Base-by-base conservation (phyloP, 2,888 invertebrate genomes). In the Monopis laevigella region DNA sequence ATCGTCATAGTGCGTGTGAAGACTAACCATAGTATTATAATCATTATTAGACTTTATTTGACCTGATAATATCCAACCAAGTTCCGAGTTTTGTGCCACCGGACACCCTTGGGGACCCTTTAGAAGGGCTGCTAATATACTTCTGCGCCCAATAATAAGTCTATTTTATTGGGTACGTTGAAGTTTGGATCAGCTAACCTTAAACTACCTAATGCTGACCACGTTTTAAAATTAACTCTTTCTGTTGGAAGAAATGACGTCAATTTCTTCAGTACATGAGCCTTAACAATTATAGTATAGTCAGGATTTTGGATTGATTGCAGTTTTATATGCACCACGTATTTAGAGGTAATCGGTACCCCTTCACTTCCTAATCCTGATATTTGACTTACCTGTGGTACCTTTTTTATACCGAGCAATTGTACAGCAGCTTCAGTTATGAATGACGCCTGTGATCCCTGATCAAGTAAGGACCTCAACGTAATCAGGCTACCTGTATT, bases 241-340 rank as follows among this genome's bases (percentile, higher is more conserved):
- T 39, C 43, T 30, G 29, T 27, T 5, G 48, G 48, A 5, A 46
- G 39, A 34, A 42, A 44, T 3, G 45, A 29, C 18, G 46, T 48
- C 2, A 48, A n/a, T n/a, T n/a, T n/a, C n/a, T n/a, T n/a, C 7
- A 48, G 28, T 1, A 46, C 46, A 32, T 46, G 39, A 19, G 48
- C 48, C 39, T 44, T 47, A 12, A 48, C 45, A 13, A 29, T 36
- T 17, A 49, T 17, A 10, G 28, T 17, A 29, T 43, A 41, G 8
- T 40, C 13, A 7, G 48, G 39, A 41, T 46, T 30, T 27, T 40
- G 43, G 17, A 43, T 39, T 38, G 46, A 48, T 26, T 41, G 40
- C 10, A 48, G 14, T 28, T 45, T 45, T 5, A 49, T 34, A 36
- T 39, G 27, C 6, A 48, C 49, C 18, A 46, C 34, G 13, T 34